Percentiles rank a stretch among this genome's conserved stretches.
These are phyloP conservation scores for Bombylius discolor DNA, from an alignment of 2,888 invertebrate species.

Conservation along the genomic window DNA sequence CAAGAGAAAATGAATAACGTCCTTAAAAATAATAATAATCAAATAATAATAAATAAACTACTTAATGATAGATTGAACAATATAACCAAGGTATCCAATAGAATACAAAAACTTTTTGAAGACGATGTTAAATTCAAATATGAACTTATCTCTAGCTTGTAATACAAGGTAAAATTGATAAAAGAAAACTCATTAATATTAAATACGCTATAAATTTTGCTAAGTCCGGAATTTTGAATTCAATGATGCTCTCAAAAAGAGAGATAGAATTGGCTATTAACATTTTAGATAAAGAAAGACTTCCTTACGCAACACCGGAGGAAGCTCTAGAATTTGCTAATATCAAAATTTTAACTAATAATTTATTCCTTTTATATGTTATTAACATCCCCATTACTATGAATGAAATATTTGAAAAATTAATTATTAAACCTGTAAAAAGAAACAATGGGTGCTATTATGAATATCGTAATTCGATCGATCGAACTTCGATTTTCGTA, in stretches of 20 bases:
- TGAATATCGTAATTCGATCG: too few species aligned
- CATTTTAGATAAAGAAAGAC: conserved; percentile 12
- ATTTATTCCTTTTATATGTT: conserved; percentile 12
- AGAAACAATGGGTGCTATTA: too few species aligned
- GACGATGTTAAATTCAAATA: neutral
- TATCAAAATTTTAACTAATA: conserved; percentile 14
- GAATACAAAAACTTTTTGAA: neutral
- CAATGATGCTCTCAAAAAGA: conserved; percentile 9
- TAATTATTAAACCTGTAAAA: conserved; percentile 11
- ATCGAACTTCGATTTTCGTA: too few species aligned
- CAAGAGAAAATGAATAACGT: conserved; percentile 3
- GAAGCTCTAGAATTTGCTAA: conserved; percentile 16
- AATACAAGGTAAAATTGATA: conserved; percentile 5
- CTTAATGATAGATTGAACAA: conserved; percentile 6
- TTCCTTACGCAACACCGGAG: conserved; percentile 13
- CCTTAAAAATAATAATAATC: conserved; percentile 3
- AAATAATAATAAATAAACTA: conserved; percentile 3
- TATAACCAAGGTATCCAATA: conserved; percentile 1
- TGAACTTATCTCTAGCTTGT: neutral
- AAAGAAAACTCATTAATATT: conserved; percentile 11
- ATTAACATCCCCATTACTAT: conserved; percentile 13
- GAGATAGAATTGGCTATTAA: conserved; percentile 8
- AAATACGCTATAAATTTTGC: conserved; percentile 12
- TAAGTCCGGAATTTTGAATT: conserved; percentile 8
- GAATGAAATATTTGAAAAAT: conserved; percentile 9